A percentile compares a stretch with the other conserved stretches of the same genome.
phyloP scores from a whole-genome alignment of 2,888 invertebrate species.

The Tanypteryx hageni region DNA sequence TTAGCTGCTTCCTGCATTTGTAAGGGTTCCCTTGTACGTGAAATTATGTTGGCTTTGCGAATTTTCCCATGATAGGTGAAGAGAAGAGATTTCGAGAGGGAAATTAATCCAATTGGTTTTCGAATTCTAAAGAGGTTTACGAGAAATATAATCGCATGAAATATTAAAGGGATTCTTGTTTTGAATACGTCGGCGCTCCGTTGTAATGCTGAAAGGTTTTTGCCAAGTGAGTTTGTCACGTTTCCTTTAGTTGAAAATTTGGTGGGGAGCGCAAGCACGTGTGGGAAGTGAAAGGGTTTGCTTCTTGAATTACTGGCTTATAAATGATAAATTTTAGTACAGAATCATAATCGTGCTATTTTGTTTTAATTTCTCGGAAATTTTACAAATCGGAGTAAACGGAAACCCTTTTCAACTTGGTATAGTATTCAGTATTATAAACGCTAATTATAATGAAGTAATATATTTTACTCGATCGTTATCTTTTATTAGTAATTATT shows the following conservation, averaged over 20 bases:
- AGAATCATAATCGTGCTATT: no score
- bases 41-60: conserved; percentile 36
- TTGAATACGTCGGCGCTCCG: conserved; percentile 17
- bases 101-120: conserved; percentile 42
- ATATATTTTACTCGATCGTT: no score
- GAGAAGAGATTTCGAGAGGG: not conserved
- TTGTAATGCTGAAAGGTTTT: conserved; percentile 41
- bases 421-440: no score
- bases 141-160: conserved; percentile 34
- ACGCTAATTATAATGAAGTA: no score
- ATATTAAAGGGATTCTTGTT: conserved; percentile 38
- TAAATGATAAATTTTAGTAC: no score
- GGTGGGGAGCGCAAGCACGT: not conserved
- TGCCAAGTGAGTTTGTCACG: conserved; percentile 32
- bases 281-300: not conserved
- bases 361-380: no score
- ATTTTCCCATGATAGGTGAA: not conserved
- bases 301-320: not conserved
- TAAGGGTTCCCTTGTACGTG: not conserved
- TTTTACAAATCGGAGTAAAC: no score
- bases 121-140: conserved; percentile 21
- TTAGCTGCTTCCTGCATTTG: no score
- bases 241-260: no score
- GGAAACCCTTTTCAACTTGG: no score
- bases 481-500: no score